These are phyloP conservation scores for Pollenia labialis DNA, from an alignment of 2,888 invertebrate species.

Conservation along the genomic window DNA sequence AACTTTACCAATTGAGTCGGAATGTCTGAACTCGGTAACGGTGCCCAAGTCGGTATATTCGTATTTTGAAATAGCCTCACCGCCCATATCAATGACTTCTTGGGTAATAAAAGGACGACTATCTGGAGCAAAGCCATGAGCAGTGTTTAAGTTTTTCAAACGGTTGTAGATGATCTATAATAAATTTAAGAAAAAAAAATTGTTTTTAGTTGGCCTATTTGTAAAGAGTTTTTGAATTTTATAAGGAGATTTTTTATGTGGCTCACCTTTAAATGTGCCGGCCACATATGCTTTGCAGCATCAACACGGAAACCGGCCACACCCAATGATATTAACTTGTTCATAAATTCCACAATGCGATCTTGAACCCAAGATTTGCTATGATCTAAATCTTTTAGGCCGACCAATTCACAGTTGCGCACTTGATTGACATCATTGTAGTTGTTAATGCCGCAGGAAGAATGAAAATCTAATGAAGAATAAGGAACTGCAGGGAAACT, in stretches of 20 bases:
- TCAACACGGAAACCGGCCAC: slow-evolving; percentile 94
- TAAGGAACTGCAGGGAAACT: slow-evolving; percentile 88
- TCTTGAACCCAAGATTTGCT: slow-evolving; percentile 81
- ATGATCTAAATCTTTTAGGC: slow-evolving; percentile 92
- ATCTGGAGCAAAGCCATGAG: slow-evolving; percentile 87
- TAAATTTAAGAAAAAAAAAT: slow-evolving; percentile 77
- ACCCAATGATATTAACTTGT: slow-evolving; percentile 86
- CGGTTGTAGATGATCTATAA: slow-evolving; percentile 84
- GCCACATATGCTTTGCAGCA: slow-evolving; percentile 93
- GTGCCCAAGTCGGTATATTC: slow-evolving; percentile 86
- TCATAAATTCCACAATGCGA: slow-evolving; percentile 79
- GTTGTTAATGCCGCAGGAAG: slow-evolving; percentile 87
- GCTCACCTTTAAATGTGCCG: slow-evolving; percentile 87
- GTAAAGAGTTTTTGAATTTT: neutral
- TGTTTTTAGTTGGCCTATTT: neutral
- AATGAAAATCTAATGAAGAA: slow-evolving; percentile 88
- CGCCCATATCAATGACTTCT: slow-evolving; percentile 90
- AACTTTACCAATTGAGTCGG: slow-evolving; percentile 84
- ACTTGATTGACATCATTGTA: slow-evolving; percentile 88
- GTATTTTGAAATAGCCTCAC: slow-evolving; percentile 84
- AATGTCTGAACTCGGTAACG: slow-evolving; percentile 90
- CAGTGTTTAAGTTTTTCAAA: slow-evolving; percentile 87
- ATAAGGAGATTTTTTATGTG: neutral
- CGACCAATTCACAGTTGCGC: slow-evolving; percentile 89
- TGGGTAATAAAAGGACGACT: slow-evolving; percentile 89